A percentile compares a stretch with the other conserved stretches of the same genome.
These are phyloP conservation scores for Sciurus carolinensis DNA, from an alignment of 2,797 vertebrate genomes.

Conservation along the genomic window DNA sequence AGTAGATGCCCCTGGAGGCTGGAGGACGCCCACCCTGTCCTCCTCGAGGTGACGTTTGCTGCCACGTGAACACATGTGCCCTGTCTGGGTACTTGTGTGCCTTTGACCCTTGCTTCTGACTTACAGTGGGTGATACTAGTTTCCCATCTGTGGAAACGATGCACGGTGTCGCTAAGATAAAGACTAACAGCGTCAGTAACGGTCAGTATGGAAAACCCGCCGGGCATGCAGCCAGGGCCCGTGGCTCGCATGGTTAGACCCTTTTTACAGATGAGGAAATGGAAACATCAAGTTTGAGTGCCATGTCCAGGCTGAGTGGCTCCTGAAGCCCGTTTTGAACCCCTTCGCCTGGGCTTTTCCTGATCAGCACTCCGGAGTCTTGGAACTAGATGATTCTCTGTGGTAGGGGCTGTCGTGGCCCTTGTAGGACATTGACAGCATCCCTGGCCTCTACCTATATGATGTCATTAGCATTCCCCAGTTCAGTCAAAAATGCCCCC, in stretches of 20 bases:
- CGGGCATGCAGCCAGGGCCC: background rate
- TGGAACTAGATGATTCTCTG: background rate
- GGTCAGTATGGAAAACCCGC: background rate
- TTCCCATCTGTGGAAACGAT: background rate
- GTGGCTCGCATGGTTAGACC: background rate
- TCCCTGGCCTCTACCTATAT: background rate
- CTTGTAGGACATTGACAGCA: background rate
- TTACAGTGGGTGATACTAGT: background rate
- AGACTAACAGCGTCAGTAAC: background rate
- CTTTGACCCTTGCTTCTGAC: background rate
- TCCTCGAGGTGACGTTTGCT: background rate
- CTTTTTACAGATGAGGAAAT: background rate
- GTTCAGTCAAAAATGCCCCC: background rate
- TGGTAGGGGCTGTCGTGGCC: background rate
- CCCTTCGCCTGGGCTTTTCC: background rate
- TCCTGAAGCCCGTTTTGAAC: background rate
- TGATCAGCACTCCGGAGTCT: fast-evolving
- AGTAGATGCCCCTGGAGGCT: background rate
- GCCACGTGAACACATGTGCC: fast-evolving
- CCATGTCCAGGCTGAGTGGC: background rate
- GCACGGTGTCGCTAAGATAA: background rate
- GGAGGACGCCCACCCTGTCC: too few species aligned
- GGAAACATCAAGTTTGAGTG: background rate
- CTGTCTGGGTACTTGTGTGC: background rate
- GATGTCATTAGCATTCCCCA: background rate